Conservation (phyloP, 1,140 invertebrate species). For the Drosophila baimaii region DNA sequence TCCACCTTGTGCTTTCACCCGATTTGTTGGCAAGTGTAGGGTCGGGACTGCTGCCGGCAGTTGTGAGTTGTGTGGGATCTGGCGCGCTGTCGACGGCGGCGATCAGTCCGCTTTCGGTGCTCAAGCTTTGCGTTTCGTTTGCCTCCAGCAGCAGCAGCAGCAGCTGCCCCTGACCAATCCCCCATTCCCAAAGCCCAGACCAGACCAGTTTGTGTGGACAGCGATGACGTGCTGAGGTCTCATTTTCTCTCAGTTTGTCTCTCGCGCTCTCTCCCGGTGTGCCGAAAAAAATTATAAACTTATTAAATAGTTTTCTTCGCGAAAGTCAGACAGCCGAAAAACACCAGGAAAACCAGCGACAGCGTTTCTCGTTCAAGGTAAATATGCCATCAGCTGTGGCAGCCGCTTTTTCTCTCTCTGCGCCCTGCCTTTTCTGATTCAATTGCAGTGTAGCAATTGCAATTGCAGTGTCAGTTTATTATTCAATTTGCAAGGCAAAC, state of each 20-base stretch:
- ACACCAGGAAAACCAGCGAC: conserved; percentile 21
- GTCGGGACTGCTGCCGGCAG: conserved; percentile 30
- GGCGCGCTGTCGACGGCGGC: conserved; percentile 24
- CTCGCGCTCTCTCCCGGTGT: conserved; percentile 38
- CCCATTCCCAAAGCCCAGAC: conserved; percentile 40
- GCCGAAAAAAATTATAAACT: conserved; percentile 67
- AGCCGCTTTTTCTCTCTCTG: conserved; percentile 3
- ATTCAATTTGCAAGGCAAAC: conserved; percentile 48
- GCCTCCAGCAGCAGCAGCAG: conserved; percentile 56
- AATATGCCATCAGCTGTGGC: conserved; percentile 58
- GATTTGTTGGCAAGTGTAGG: conserved; percentile 12
- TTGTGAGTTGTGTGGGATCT: conserved; percentile 33
- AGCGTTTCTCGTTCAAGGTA: conserved; percentile 66
- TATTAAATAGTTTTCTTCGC: conserved; percentile 48
- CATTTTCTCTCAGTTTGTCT: conserved; percentile 34
- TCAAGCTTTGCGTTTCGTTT: conserved; percentile 63
- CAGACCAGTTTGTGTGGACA: conserved; percentile 69
- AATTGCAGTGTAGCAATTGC: conserved; percentile 31
- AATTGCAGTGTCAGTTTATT: conserved; percentile 38
- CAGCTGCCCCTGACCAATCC: conserved; percentile 41
- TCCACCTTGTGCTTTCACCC: neutral
- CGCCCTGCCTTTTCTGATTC: conserved; percentile 19
- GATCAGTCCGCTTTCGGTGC: conserved; percentile 76
- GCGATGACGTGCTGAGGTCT: conserved; percentile 66
- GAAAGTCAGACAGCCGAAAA: conserved; percentile 36